A percentile compares a stretch with the other conserved stretches of the same genome.
phyloP scores from a whole-genome alignment of 2,797 vertebrate genomes.

The Dendrocincla fuliginosa region DNA sequence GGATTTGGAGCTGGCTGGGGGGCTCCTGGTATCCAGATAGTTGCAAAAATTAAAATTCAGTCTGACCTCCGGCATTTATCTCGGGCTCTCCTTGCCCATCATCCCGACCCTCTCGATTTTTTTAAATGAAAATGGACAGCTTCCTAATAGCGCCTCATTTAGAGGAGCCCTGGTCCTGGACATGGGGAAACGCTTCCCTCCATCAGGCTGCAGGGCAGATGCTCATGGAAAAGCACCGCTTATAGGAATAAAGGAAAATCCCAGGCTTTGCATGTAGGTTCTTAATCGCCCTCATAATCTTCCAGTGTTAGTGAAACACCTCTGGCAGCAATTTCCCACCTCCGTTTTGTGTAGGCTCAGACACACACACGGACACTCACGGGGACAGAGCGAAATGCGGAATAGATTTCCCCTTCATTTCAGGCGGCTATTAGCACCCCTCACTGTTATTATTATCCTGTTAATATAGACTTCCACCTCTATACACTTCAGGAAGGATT shows the following conservation, averaged over 20 bases:
- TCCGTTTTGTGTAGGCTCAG: background rate
- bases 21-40: background rate
- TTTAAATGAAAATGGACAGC: background rate
- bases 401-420: background rate
- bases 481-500: background rate
- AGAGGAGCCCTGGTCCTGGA: background rate
- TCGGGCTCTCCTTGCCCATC: background rate
- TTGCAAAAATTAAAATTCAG: background rate
- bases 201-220: background rate
- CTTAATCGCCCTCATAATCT: background rate
- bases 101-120: background rate
- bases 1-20: background rate
- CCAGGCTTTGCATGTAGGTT: background rate
- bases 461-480: background rate
- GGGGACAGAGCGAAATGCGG: background rate
- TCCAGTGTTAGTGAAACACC: background rate
- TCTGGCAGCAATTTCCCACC: background rate
- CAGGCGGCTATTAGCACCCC: background rate
- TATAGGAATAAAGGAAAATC: background rate
- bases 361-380: background rate
- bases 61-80: background rate
- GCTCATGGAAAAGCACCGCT: background rate
- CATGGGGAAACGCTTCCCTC: background rate
- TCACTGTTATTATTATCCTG: background rate
- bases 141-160: background rate